Evolutionary conservation across 2,888 invertebrate species (phyloP).

Genomic region (Dione juno): DNA sequence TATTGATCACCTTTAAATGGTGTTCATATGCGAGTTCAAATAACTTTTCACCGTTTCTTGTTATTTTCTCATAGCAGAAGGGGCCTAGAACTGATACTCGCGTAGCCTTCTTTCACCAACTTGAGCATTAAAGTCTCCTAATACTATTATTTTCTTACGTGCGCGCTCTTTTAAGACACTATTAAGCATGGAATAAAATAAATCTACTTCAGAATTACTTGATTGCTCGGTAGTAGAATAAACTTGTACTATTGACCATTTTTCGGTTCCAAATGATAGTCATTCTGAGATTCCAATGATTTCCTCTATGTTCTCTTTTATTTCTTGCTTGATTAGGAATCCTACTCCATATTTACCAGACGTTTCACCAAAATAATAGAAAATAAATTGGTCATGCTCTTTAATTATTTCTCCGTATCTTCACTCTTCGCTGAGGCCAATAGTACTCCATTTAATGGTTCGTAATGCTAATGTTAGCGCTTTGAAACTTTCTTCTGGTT

Average conservation of each 20-base stretch:
- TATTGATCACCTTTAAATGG: conserved; percentile 43
- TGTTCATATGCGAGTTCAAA: conserved; percentile 37
- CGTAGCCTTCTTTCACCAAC: conserved; percentile 30
- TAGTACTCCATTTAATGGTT: not conserved
- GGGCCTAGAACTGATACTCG: conserved; percentile 42
- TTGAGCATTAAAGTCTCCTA: conserved; percentile 45
- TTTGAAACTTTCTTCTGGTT: not conserved
- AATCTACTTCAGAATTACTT: conserved; percentile 24
- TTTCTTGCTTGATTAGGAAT: conserved; percentile 38
- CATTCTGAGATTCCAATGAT: conserved; percentile 45
- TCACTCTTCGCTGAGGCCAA: not conserved
- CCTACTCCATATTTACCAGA: too few relatives aligned
- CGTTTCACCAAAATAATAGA: too few relatives aligned
- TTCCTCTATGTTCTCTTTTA: conserved; percentile 38
- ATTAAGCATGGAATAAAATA: conserved; percentile 22
- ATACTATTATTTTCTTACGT: conserved; percentile 32
- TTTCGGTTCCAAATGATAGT: conserved; percentile 28
- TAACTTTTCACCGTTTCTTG: conserved; percentile 42
- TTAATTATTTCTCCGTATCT: not conserved
- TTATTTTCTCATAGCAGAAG: conserved; percentile 39
- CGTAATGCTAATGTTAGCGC: not conserved
- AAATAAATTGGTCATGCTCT: conserved; percentile 37
- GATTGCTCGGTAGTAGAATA: conserved; percentile 39
- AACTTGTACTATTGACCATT: conserved; percentile 37
- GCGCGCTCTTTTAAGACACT: conserved; percentile 33